Conservation (phyloP, 2,113 vertebrate genomes). For the Apus apus region DNA sequence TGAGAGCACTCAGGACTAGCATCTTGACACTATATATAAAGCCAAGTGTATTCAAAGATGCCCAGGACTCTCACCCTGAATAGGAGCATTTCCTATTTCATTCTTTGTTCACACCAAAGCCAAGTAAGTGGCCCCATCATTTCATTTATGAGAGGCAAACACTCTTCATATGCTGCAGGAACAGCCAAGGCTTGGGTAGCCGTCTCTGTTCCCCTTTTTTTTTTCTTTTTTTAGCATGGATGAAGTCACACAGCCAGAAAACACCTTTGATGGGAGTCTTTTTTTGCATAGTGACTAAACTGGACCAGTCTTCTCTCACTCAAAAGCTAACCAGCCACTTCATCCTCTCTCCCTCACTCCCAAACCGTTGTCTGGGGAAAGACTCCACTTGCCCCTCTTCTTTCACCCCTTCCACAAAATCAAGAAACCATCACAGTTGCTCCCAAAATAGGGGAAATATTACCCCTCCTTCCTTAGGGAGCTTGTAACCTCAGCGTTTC, state of each 20-base stretch:
- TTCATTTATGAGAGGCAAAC: neutral
- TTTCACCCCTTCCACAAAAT: neutral
- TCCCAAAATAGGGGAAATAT: neutral
- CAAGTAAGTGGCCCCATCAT: neutral
- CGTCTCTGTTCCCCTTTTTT: neutral
- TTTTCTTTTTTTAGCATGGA: neutral
- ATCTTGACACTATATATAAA: constrained; percentile 11
- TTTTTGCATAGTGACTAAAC: neutral
- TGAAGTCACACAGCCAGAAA: neutral
- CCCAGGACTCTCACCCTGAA: constrained; percentile 32
- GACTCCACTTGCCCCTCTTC: neutral
- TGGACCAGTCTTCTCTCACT: neutral
- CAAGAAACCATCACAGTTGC: neutral
- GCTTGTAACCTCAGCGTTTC: fast-evolving
- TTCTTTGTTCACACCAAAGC: constrained; percentile 40
- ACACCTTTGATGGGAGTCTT: neutral
- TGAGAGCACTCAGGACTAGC: constrained; percentile 59
- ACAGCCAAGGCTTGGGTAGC: neutral
- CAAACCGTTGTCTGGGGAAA: neutral
- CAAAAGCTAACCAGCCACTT: neutral
- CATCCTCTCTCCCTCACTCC: neutral
- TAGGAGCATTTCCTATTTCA: neutral
- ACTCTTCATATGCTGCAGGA: neutral
- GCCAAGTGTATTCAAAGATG: constrained; percentile 45
- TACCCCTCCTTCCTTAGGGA: neutral